A percentile compares a stretch with the other conserved stretches of the same genome.
Conservation (phyloP, 2,888 invertebrate genomes). For the Conistra vaccinii region DNA sequence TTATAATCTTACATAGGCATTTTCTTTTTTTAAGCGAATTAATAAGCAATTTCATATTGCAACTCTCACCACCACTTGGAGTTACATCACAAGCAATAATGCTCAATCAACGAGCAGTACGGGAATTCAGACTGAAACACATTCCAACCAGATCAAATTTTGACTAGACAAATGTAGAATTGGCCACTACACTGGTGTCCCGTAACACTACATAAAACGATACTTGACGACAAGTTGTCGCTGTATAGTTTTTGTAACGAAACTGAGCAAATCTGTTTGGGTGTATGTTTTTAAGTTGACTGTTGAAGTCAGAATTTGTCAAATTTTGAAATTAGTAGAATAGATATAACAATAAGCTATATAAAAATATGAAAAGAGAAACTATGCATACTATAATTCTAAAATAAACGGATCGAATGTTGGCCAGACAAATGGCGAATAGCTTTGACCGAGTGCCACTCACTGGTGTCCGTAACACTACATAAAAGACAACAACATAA, state of each 20-base stretch:
- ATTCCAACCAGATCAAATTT: conserved; percentile 45
- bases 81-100: conserved; percentile 36
- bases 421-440: too few species aligned
- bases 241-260: conserved; percentile 12
- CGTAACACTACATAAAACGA: conserved; percentile 16
- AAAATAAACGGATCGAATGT: too few species aligned
- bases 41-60: not conserved
- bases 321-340: too few species aligned
- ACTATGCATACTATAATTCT: too few species aligned
- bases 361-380: too few species aligned
- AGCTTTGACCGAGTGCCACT: too few species aligned
- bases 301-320: too few species aligned
- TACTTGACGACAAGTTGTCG: not conserved
- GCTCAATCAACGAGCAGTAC: conserved; percentile 33
- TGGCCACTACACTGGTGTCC: conserved; percentile 40
- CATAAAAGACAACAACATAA: too few species aligned
- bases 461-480: too few species aligned
- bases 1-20: not conserved
- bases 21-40: not conserved
- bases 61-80: conserved; percentile 1
- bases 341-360: too few species aligned
- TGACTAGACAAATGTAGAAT: conserved; percentile 52
- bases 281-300: too few species aligned
- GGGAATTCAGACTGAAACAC: conserved; percentile 40
- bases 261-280: conserved; percentile 34